phyloP scores from a whole-genome alignment of 1,140 invertebrate genomes.

The Hestina assimilis region DNA sequence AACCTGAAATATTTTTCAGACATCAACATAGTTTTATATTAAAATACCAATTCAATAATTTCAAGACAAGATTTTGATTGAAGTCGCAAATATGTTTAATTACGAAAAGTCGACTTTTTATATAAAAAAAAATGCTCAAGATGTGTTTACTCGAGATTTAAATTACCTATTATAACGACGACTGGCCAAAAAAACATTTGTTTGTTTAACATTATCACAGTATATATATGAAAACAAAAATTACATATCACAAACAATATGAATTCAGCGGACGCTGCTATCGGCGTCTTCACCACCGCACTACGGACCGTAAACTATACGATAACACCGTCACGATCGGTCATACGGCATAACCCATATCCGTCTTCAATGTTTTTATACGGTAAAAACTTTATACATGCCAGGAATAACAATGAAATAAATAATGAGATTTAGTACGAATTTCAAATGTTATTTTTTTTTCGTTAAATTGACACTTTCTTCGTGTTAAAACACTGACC shows the following conservation, averaged over 20 bases:
- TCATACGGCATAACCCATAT: slow-evolving; percentile 10
- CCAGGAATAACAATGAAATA: background rate
- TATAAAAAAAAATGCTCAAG: background rate
- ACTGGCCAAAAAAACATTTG: background rate
- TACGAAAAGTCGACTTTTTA: too few relatives aligned
- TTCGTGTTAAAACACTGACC: background rate
- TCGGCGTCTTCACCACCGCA: slow-evolving; percentile 1
- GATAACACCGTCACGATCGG: background rate
- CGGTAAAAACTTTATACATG: background rate
- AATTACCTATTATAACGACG: background rate
- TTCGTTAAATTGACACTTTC: background rate
- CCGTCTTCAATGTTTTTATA: slow-evolving; percentile 4
- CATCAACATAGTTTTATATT: background rate
- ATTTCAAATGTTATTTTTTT: background rate
- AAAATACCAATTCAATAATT: too few relatives aligned
- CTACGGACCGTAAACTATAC: slow-evolving; percentile 2
- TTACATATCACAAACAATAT: background rate
- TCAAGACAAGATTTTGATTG: too few relatives aligned
- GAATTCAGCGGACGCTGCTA: background rate
- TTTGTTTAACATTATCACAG: background rate
- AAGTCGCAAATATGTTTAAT: too few relatives aligned
- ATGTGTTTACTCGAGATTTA: background rate
- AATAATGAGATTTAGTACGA: background rate
- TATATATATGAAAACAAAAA: background rate
- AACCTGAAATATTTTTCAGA: slow-evolving; percentile 32